Conservation (phyloP, 2,113 vertebrate genomes). For the Lepisosteus osseus region DNA sequence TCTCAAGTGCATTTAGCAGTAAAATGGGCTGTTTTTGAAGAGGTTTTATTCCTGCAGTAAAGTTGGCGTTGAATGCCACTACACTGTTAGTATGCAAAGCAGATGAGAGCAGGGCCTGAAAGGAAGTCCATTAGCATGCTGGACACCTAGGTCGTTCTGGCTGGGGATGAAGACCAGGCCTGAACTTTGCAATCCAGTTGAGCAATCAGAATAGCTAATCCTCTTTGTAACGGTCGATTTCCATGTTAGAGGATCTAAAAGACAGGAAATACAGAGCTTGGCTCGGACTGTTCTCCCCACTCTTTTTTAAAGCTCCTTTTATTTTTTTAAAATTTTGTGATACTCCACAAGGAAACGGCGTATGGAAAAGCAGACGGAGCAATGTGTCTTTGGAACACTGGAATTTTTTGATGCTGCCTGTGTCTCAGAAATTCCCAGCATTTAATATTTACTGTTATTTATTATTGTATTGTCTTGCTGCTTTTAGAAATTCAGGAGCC, state of each 20-base stretch:
- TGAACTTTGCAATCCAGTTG: slow-evolving; percentile 60
- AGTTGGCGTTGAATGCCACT: slow-evolving; percentile 56
- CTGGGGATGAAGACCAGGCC: slow-evolving; percentile 41
- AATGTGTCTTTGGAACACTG: too few species aligned
- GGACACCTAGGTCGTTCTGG: slow-evolving; percentile 56
- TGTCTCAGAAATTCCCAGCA: too few species aligned
- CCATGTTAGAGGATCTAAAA: slow-evolving; percentile 75
- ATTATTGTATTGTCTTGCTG: too few species aligned
- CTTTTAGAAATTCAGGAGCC: too few species aligned
- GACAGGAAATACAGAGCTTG: slow-evolving; percentile 70
- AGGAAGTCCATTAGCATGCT: slow-evolving; percentile 70
- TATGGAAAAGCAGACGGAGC: too few species aligned
- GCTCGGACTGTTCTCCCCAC: slow-evolving; percentile 55
- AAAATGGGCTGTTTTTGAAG: slow-evolving; percentile 57
- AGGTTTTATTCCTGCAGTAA: slow-evolving; percentile 39
- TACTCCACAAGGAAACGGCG: too few species aligned
- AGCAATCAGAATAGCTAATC: slow-evolving; percentile 68
- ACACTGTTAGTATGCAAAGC: slow-evolving; percentile 69
- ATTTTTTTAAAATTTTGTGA: too few species aligned
- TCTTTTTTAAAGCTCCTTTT: slow-evolving; percentile 27
- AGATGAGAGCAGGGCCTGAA: slow-evolving; percentile 47
- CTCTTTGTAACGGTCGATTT: slow-evolving; percentile 69
- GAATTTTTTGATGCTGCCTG: too few species aligned
- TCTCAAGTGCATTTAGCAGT: slow-evolving; percentile 51
- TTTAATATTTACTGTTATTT: too few species aligned